Evolutionary conservation across 2,797 vertebrate species (phyloP).

Genomic region (Pterois miles): DNA sequence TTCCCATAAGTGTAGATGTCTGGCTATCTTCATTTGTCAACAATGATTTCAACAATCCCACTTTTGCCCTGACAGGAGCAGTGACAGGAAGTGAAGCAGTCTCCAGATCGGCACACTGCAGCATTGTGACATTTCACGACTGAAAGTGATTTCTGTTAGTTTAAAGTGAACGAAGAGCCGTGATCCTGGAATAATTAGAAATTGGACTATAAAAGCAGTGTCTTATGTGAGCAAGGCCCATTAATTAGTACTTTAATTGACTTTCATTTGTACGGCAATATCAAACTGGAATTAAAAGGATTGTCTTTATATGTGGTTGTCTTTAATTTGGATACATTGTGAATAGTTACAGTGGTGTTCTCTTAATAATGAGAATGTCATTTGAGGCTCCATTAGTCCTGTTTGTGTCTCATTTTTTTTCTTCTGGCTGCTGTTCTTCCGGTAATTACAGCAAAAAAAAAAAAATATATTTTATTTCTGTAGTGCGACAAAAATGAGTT

Average conservation of each 20-base stretch:
- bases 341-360: conserved; percentile 43
- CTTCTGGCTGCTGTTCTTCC: conserved; percentile 49
- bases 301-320: conserved; percentile 38
- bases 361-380: conserved; percentile 47
- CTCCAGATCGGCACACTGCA: conserved; percentile 12
- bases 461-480: conserved; percentile 34
- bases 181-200: conserved; percentile 31
- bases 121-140: conserved; percentile 12
- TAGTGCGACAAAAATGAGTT: conserved; percentile 47
- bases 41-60: conserved; percentile 35
- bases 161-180: conserved; percentile 10
- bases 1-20: conserved; percentile 56
- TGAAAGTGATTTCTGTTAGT: conserved; percentile 5
- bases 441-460: conserved; percentile 56
- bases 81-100: not conserved
- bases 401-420: conserved; percentile 59
- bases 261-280: conserved; percentile 50
- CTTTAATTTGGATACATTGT: conserved; percentile 58
- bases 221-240: conserved; percentile 10
- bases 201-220: conserved; percentile 26
- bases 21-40: conserved; percentile 80
- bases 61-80: conserved; percentile 31
- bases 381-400: conserved; percentile 59
- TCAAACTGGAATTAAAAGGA: conserved; percentile 45
- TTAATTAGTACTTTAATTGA: conserved; percentile 58